phyloP scores from a whole-genome alignment of 2,797 vertebrate genomes.

The Darevskia nairensis region DNA sequence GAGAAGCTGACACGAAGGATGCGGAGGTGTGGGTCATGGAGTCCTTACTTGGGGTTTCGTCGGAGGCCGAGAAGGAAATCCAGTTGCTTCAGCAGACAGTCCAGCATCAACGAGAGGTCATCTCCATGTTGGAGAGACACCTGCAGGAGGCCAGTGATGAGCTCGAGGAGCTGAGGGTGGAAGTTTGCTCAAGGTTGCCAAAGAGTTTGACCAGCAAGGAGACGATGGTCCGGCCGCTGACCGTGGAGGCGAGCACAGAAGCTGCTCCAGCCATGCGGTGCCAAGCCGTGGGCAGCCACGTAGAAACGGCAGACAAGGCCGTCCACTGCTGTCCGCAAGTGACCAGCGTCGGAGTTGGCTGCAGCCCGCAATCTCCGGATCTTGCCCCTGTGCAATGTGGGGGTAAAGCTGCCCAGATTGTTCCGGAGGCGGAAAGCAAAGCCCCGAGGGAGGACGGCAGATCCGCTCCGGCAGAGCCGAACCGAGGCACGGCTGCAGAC shows the following conservation, averaged over 20 bases:
- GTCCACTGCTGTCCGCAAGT: constrained; percentile 48
- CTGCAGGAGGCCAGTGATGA: constrained; percentile 81
- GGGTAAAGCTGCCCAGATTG: constrained; percentile 71
- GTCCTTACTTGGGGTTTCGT: constrained; percentile 86
- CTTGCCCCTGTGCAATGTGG: constrained; percentile 12
- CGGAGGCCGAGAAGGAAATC: constrained; percentile 85
- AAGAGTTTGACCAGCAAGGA: constrained; percentile 70
- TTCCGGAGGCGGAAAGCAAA: rapidly evolving
- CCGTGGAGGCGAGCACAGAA: constrained; percentile 67
- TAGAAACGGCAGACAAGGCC: not conserved
- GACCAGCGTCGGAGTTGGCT: constrained; percentile 61
- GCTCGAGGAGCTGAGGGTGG: constrained; percentile 79
- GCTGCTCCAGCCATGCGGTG: constrained; percentile 53
- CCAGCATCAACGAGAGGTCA: constrained; percentile 89
- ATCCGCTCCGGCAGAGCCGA: rapidly evolving
- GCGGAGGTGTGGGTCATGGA: constrained; percentile 90
- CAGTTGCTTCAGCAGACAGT: constrained; percentile 89
- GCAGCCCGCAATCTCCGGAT: constrained; percentile 61
- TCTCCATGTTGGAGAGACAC: constrained; percentile 82
- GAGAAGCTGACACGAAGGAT: constrained; percentile 74
- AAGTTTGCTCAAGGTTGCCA: constrained; percentile 76
- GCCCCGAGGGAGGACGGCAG: rapidly evolving
- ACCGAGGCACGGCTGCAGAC: too few relatives aligned
- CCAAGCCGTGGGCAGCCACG: constrained; percentile 48
- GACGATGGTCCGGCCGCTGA: constrained; percentile 78